Conservation (phyloP, 2,888 invertebrate genomes). For the Pollenia amentaria region DNA sequence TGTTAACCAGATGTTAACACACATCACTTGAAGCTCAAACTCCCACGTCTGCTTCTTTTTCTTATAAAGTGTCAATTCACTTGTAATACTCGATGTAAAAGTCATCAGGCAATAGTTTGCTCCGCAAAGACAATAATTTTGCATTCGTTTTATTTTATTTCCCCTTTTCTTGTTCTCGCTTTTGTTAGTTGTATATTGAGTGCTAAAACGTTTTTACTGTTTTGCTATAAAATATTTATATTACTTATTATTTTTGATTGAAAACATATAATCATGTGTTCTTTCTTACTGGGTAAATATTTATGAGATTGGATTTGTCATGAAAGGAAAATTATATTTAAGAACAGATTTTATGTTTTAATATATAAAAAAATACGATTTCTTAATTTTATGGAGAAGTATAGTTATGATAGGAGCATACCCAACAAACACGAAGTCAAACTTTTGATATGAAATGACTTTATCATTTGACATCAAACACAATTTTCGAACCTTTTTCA, state of each 20-base stretch:
- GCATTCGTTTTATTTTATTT: conserved; percentile 9
- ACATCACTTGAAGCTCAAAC: background rate
- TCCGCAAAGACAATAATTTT: conserved; percentile 1
- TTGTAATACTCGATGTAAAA: conserved; percentile 21
- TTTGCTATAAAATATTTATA: conserved; percentile 56
- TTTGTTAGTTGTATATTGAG: background rate
- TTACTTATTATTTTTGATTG: conserved; percentile 48
- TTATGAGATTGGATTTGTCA: background rate
- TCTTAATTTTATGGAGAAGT: background rate
- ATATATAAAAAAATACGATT: background rate
- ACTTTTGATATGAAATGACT: no score
- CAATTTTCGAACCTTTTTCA: no score
- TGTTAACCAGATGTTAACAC: background rate
- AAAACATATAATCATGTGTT: conserved; percentile 8
- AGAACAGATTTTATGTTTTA: background rate
- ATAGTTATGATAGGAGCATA: no score
- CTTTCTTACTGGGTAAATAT: background rate
- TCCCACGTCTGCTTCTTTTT: background rate
- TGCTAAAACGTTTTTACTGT: conserved; percentile 45
- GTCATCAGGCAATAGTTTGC: conserved; percentile 29
- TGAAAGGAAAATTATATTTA: background rate
- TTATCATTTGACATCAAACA: no score
- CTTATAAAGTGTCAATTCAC: conserved; percentile 40
- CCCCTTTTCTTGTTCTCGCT: background rate
- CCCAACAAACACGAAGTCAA: no score